phyloP scores from a whole-genome alignment of 2,888 invertebrate species.

The Drosophila yooni region DNA sequence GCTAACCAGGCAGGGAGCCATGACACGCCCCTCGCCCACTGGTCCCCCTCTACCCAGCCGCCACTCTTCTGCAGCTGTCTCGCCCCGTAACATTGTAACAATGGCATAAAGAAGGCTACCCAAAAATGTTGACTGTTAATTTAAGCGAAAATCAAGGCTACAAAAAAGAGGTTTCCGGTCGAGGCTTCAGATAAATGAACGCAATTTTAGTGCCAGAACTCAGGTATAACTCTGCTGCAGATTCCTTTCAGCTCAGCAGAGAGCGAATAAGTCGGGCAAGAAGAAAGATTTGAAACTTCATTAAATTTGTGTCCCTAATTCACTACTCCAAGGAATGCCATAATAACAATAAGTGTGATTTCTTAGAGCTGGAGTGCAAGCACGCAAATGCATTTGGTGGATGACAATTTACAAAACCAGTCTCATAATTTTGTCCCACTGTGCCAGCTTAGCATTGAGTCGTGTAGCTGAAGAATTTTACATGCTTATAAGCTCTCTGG shows the following conservation, averaged over 20 bases:
- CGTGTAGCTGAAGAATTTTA: conserved; percentile 13
- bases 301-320: conserved; percentile 11
- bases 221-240: conserved; percentile 57
- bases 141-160: conserved; percentile 24
- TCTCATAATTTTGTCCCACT: conserved; percentile 26
- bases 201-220: conserved; percentile 55
- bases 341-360: neutral
- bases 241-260: conserved; percentile 8
- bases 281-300: conserved; percentile 7
- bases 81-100: conserved; percentile 16
- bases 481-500: conserved; percentile 12
- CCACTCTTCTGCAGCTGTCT: neutral
- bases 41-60: no score
- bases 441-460: conserved; percentile 5
- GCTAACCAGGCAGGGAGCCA: conserved; percentile 17
- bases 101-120: conserved; percentile 15
- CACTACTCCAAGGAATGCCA: neutral
- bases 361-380: neutral
- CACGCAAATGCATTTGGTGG: neutral
- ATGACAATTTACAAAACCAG: neutral
- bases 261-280: conserved; percentile 17
- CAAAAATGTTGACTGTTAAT: conserved; percentile 11
- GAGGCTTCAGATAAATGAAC: conserved; percentile 38
- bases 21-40: conserved; percentile 25
- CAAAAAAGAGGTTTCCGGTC: conserved; percentile 24